Evolutionary conservation across 2,888 invertebrate species (phyloP).

Genomic region (Ichneumon xanthorius): DNA sequence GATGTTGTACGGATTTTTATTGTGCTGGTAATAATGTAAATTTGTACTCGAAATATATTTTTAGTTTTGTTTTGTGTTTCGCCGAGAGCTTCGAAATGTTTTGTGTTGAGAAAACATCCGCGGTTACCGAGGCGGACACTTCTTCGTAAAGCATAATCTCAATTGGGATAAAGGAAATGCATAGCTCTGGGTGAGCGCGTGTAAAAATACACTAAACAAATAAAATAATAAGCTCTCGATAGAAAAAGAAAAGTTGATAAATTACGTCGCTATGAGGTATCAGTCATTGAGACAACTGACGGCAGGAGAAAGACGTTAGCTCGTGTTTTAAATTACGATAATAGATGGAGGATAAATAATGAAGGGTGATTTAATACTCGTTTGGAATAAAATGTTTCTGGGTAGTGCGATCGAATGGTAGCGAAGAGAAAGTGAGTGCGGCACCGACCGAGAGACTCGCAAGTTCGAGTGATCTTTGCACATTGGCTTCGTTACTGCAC

Average conservation of each 20-base stretch:
- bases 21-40: conserved; percentile 18
- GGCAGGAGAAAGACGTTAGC: not conserved
- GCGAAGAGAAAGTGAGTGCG: not conserved
- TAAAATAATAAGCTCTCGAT: not conserved
- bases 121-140: not conserved
- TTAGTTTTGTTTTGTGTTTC: not conserved
- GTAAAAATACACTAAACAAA: not conserved
- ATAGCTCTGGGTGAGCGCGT: not conserved
- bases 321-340: not conserved
- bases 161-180: not conserved
- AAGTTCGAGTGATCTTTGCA: no score
- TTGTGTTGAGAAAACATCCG: conserved; percentile 6
- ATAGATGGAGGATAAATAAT: not conserved
- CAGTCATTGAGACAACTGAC: not conserved
- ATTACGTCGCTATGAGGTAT: not conserved
- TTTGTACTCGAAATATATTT: conserved; percentile 56
- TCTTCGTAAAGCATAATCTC: not conserved
- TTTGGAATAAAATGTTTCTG: not conserved
- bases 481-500: conserved; percentile 12
- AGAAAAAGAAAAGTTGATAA: not conserved
- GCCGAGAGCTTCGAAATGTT: not conserved
- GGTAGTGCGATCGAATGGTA: not conserved
- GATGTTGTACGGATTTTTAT: conserved; percentile 31
- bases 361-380: not conserved
- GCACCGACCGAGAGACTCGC: no score